Evolutionary conservation across 2,888 invertebrate genomes (phyloP).

Genomic region (Alitta virens): DNA sequence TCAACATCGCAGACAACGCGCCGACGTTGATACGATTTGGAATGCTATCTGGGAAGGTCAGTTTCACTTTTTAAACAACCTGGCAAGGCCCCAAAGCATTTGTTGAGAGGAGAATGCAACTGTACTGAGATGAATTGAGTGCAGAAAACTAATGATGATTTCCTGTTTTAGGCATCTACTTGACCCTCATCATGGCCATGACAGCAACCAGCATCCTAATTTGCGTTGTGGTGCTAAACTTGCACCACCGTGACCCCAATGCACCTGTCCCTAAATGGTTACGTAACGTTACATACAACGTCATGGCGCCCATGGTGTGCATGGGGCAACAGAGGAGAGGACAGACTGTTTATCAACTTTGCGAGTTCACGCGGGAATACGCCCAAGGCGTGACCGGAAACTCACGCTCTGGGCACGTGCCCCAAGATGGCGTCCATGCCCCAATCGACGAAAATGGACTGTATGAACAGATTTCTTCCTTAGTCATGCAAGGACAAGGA

Average conservation of each 20-base stretch:
- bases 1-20: too few relatives aligned
- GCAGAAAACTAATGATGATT: too few relatives aligned
- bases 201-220: conserved; percentile 30
- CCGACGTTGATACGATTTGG: too few relatives aligned
- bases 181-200: conserved; percentile 32
- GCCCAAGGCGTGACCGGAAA: background rate
- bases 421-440: background rate
- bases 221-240: conserved; percentile 30
- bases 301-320: conserved; percentile 22
- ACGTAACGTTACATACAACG: conserved; percentile 20
- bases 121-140: too few relatives aligned
- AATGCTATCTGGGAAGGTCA: too few relatives aligned
- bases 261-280: conserved; percentile 29
- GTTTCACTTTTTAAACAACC: too few relatives aligned
- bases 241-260: conserved; percentile 30
- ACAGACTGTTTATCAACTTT: conserved; percentile 19
- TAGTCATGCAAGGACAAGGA: background rate
- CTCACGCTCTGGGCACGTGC: background rate
- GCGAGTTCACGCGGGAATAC: conserved; percentile 15
- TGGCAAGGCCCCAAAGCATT: too few relatives aligned
- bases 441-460: conserved; percentile 3
- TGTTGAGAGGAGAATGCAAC: too few relatives aligned
- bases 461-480: conserved; percentile 10
- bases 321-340: conserved; percentile 16
- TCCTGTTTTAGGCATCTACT: conserved; percentile 33